Percentiles rank a stretch among this genome's conserved stretches.
These are phyloP conservation scores for Danio tinwini DNA, from an alignment of 2,797 vertebrate species.

Conservation along the genomic window DNA sequence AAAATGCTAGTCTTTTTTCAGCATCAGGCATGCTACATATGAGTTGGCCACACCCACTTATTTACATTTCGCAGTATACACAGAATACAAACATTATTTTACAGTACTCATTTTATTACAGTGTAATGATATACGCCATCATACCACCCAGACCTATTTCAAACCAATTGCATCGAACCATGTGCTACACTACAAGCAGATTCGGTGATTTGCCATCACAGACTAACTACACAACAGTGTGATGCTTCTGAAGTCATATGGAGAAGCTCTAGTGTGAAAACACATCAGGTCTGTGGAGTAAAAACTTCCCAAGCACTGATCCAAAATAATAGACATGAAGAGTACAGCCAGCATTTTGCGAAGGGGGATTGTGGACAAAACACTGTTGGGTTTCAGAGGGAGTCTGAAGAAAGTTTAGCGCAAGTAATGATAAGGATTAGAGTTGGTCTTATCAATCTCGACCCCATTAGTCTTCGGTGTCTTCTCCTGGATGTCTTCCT, in stretches of 20 bases:
- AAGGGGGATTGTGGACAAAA: not conserved
- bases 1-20: no score
- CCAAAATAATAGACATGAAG: not conserved
- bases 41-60: no score
- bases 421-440: conserved; percentile 23
- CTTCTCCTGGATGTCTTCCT: conserved; percentile 55
- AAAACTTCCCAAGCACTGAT: not conserved
- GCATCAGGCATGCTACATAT: no score
- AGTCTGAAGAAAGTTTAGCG: conserved; percentile 8
- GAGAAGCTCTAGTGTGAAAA: not conserved
- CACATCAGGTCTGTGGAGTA: not conserved
- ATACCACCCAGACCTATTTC: not conserved
- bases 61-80: no score
- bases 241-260: not conserved
- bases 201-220: not conserved
- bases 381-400: not conserved
- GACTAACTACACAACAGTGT: not conserved
- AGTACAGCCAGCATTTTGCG: not conserved
- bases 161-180: not conserved
- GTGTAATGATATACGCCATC: no score
- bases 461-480: conserved; percentile 56
- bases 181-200: not conserved
- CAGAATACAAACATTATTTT: no score
- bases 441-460: conserved; percentile 58
- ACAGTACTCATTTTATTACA: no score